Evolutionary conservation across 2,113 vertebrate genomes (phyloP), one percentile per base, ranked within the genome.

Genomic region (Paralichthys olivaceus): DNA sequence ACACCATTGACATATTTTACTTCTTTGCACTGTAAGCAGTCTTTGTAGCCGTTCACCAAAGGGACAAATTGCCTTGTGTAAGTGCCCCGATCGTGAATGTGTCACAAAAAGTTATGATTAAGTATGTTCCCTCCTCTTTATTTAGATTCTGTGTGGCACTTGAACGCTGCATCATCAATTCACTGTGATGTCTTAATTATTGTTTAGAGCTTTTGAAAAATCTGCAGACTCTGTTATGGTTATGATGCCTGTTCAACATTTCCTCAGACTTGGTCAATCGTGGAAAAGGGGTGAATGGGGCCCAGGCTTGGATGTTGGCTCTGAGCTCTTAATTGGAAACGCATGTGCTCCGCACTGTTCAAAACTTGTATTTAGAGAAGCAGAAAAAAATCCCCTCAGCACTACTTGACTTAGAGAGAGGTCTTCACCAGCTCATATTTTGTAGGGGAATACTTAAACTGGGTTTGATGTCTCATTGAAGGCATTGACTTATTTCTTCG

Each of bases 271-370:
- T 85, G 87, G 88, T 91, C 85, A 89, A 56, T 91, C 72, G 85
- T 87, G 67, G 87, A 82, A 49, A 49, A 75, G 77, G 87, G 88
- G 79, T 87, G 84, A 90, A 86, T 86, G 92, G 91, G 93, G 89
- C 91, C 91, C 87, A 81, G 74, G 64, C 72, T 83, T 49, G 89
- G 57, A 74, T 86, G 79, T 77, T 73, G 86, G 87, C 82, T 86
- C 84, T 26, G 86, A 73, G 77, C 75, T 79, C 85, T 69, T 93
- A 93, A 94, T 93, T 94, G 92, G 80, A 94, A 94, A 91, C 88
- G 87, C 91, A 94, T 93, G 93, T 93, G 90, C 58, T 17, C 77
- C 66, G 80, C 80, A 63, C 88, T 83, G 85, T 84, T 84, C 79
- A 62, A 88, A 87, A 91, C 87, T 89, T 90, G 75, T 87, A 87